Conservation (phyloP, 2,888 invertebrate genomes). For the Crematogaster levior region DNA sequence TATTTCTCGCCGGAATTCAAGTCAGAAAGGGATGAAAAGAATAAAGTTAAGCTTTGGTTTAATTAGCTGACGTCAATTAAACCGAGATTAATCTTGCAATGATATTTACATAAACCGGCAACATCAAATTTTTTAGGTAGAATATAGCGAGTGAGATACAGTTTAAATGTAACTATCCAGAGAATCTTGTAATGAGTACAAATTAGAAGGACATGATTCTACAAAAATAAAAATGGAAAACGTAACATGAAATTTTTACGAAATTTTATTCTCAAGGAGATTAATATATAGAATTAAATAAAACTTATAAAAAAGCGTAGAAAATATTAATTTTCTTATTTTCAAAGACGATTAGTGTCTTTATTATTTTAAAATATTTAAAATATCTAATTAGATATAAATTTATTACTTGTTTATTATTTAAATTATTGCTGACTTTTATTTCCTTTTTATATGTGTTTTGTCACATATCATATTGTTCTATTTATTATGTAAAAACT, state of each 20-base stretch:
- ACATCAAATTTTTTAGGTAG: constrained; percentile 11
- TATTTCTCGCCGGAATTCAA: not conserved
- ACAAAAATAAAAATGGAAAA: constrained; percentile 12
- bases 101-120: constrained; percentile 5
- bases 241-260: not conserved
- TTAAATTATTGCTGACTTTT: not conserved
- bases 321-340: not conserved
- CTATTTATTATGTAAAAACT: not conserved
- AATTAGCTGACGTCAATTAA: constrained; percentile 23
- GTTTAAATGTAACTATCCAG: constrained; percentile 5
- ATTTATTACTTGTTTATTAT: not conserved
- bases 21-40: not conserved
- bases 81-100: constrained; percentile 5
- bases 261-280: not conserved
- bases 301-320: not conserved
- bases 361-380: not conserved
- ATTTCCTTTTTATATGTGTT: not conserved
- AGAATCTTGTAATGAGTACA: not conserved
- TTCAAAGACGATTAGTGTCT: not conserved
- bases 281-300: not conserved
- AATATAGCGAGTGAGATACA: constrained; percentile 8
- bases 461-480: not conserved
- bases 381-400: not conserved
- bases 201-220: not conserved
- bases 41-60: not conserved